These are phyloP conservation scores for Drosophila parvula DNA, from an alignment of 1,140 invertebrate species.

Conservation along the genomic window DNA sequence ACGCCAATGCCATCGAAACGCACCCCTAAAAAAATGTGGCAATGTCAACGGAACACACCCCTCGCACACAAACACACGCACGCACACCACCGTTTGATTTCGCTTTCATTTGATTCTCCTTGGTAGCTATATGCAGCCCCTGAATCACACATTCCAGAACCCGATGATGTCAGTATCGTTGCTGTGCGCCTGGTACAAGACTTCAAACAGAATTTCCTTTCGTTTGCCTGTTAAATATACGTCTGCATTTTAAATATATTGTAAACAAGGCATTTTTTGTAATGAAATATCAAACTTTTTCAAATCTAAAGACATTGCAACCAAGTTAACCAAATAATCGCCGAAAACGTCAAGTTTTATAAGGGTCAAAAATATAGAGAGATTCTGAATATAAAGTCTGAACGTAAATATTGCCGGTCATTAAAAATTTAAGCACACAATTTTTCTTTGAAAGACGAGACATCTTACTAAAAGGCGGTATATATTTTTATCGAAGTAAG, in stretches of 20 bases:
- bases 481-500: no score
- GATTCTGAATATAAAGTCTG: no score
- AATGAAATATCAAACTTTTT: background rate
- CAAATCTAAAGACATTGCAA: background rate
- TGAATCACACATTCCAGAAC: constrained; percentile 34
- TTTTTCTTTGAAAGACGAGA: no score
- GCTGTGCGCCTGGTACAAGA: constrained; percentile 68
- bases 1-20: constrained; percentile 51
- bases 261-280: background rate
- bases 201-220: constrained; percentile 80
- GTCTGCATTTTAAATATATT: constrained; percentile 9
- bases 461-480: no score
- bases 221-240: constrained; percentile 63
- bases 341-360: no score
- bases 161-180: constrained; percentile 47
- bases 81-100: constrained; percentile 47
- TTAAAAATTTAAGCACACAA: no score
- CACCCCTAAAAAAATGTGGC: constrained; percentile 55
- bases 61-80: constrained; percentile 32
- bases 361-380: no score
- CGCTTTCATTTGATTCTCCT: constrained; percentile 45
- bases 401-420: no score
- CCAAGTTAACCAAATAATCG: background rate
- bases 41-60: constrained; percentile 68
- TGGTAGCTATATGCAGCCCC: constrained; percentile 2